Evolutionary conservation across 2,113 vertebrate genomes (phyloP).

Genomic region (Tamias sibiricus): DNA sequence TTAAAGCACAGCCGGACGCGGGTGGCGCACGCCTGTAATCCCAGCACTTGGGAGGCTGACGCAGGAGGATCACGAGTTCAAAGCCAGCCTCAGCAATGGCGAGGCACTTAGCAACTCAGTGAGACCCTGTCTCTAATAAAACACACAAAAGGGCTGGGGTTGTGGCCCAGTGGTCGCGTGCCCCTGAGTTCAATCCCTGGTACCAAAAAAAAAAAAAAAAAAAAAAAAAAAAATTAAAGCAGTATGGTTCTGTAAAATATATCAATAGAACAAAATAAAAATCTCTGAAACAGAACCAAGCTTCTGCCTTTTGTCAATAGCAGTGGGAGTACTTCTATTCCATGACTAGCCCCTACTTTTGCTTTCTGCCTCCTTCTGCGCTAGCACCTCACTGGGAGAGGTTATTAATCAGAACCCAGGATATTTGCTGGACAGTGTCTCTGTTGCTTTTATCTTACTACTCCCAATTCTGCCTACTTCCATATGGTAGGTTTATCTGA

Average conservation of each 20-base stretch:
- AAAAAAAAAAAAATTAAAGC: no score
- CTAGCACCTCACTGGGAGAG: background rate
- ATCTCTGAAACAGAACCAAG: background rate
- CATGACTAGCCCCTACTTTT: background rate
- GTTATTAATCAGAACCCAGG: background rate
- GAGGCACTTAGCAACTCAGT: no score
- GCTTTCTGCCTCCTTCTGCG: background rate
- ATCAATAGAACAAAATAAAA: background rate
- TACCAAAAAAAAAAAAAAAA: no score
- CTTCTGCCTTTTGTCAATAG: background rate
- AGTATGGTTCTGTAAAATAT: background rate
- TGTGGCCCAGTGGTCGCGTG: no score
- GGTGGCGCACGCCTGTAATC: no score
- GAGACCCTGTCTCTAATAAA: no score
- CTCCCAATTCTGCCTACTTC: background rate
- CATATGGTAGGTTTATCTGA: background rate
- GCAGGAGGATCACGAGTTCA: no score
- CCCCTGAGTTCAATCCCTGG: no score
- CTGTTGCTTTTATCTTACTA: background rate
- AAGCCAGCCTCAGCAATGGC: no score
- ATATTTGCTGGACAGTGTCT: background rate
- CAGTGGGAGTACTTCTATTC: background rate
- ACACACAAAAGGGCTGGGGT: no score
- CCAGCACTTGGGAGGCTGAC: no score
- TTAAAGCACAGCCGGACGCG: no score